Base-by-base conservation (phyloP, 2,797 vertebrate genomes). In the Sibirionetta formosa region DNA sequence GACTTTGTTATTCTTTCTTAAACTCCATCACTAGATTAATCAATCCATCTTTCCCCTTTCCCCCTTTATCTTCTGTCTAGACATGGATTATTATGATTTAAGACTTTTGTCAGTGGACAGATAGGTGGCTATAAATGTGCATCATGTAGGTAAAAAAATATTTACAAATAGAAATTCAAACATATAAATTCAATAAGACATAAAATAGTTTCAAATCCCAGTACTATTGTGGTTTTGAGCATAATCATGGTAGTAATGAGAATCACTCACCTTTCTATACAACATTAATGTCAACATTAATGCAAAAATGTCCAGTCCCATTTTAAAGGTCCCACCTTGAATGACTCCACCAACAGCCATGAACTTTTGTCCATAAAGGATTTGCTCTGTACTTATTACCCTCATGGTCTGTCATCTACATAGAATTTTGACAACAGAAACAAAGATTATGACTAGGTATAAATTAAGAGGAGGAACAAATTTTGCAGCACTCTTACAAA, bases 181-280 rank as follows among this genome's bases (percentile, higher is more conserved):
- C 2, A 22, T 9, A 83, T 5, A 10, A 5, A 58, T 44, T 73
- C 69, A 77, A 48, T 64, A 60, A 80, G 56, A 42, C 16, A 83
- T 4, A 48, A 51, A 60, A 53, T 38, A 51, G 2, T 27, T 82
- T 44, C 42, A 7, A 84, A 9, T 46, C 31, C 22, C 31, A 56
- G 14, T 54, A 20, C 2, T 33, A 0, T 12, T 79, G n/a, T 56
- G 60, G 80, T 77, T 70, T 89, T 19, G 23, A 13, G 14, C 19
- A 11, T 11, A 50, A 16, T 14, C 0, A 0, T 6, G 54, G 6
- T 16, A 64, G 18, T 48, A 75, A 48, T 8, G 35, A 11, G 11
- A 33, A 11, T 63, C 31, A 68, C 27, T 77, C 9, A 54, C 4
- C 7, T 86, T 89, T 66, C 18, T 60, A 36, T 56, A 22, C 18